Conservation (phyloP, 2,888 invertebrate genomes). For the Diogma glabrata region DNA sequence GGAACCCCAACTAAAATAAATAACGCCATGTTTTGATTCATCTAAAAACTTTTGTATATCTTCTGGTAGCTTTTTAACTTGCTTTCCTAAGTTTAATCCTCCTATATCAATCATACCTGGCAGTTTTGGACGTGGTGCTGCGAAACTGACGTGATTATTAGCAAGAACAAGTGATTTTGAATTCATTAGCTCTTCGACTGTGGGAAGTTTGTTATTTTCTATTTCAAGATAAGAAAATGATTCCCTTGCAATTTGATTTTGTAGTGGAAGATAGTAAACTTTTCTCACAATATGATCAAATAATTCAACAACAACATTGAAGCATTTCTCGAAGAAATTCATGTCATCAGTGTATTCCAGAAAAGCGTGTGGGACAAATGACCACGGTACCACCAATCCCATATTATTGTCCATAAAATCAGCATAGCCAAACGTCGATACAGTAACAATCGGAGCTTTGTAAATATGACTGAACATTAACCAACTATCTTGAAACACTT, state of each 20-base stretch:
- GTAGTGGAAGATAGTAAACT: slow-evolving; percentile 31
- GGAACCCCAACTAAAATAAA: slow-evolving; percentile 40
- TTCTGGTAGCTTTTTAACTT: slow-evolving; percentile 20
- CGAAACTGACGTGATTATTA: slow-evolving; percentile 41
- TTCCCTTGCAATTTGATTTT: neutral
- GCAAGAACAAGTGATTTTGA: slow-evolving; percentile 39
- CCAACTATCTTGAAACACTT: slow-evolving; percentile 38
- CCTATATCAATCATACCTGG: slow-evolving; percentile 33
- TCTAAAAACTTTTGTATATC: slow-evolving; percentile 33
- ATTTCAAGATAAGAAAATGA: neutral
- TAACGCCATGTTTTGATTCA: slow-evolving; percentile 34
- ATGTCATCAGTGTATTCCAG: slow-evolving; percentile 33
- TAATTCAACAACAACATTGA: slow-evolving; percentile 31
- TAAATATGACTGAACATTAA: slow-evolving; percentile 36
- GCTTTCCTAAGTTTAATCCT: slow-evolving; percentile 28
- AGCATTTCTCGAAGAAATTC: slow-evolving; percentile 32
- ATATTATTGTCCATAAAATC: slow-evolving; percentile 35
- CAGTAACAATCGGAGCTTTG: slow-evolving; percentile 34
- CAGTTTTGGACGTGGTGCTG: slow-evolving; percentile 37
- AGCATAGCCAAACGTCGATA: slow-evolving; percentile 36
- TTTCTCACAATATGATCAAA: slow-evolving; percentile 29
- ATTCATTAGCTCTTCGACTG: slow-evolving; percentile 36
- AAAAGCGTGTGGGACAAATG: slow-evolving; percentile 31
- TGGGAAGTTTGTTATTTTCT: slow-evolving; percentile 25
- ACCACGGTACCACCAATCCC: slow-evolving; percentile 34